A percentile compares a stretch with the other conserved stretches of the same genome.
Evolutionary conservation across 2,888 invertebrate species (phyloP).

Genomic region (Acrocera orbiculus): DNA sequence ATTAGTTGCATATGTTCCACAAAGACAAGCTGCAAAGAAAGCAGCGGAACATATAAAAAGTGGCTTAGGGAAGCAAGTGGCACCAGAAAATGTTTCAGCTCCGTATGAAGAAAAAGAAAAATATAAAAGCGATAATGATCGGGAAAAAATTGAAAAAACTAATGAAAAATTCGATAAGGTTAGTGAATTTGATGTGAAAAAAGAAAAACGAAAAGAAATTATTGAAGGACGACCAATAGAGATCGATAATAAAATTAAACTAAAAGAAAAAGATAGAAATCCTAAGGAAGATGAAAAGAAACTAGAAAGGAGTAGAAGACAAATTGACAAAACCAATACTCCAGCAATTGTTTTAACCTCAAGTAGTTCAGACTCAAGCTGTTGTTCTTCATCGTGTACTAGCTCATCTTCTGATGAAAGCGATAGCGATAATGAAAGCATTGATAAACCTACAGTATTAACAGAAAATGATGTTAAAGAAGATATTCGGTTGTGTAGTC

Average conservation of each 20-base stretch:
- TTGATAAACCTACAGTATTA: not conserved
- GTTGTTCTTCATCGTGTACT: constrained; percentile 38
- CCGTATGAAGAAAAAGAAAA: constrained; percentile 20
- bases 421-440: constrained; percentile 20
- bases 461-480: not conserved
- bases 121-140: constrained; percentile 13
- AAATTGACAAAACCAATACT: constrained; percentile 19
- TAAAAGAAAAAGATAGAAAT: constrained; percentile 15
- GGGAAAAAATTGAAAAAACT: constrained; percentile 19
- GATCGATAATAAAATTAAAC: constrained; percentile 13
- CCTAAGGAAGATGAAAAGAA: constrained; percentile 5
- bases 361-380: constrained; percentile 38
- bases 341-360: constrained; percentile 23
- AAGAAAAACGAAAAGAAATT: constrained; percentile 14
- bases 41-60: constrained; percentile 81
- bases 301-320: constrained; percentile 8
- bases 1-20: constrained; percentile 68
- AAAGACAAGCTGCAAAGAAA: constrained; percentile 79
- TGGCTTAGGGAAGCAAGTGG: constrained; percentile 37
- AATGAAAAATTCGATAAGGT: constrained; percentile 18
- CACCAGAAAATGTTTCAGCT: constrained; percentile 2
- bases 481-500: too few relatives aligned
- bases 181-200: constrained; percentile 13
- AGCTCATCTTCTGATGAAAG: constrained; percentile 42
- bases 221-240: constrained; percentile 27